Conservation (phyloP, 1,140 invertebrate species). For the Magallana angulata region DNA sequence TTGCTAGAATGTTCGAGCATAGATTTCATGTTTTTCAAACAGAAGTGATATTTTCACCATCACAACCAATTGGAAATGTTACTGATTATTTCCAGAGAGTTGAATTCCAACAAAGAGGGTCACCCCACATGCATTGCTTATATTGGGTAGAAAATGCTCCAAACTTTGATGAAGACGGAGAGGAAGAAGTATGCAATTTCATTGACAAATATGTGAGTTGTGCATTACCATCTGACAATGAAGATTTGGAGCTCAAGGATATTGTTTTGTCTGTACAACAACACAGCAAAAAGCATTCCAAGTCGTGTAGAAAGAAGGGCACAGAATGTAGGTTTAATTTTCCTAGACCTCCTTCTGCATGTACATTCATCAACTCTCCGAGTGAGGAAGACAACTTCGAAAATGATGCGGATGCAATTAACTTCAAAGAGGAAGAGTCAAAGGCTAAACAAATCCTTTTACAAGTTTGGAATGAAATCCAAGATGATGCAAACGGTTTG, state of each 20-base stretch:
- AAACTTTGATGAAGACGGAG: conserved; percentile 49
- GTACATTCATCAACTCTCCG: conserved; percentile 38
- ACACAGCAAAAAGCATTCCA: conserved; percentile 47
- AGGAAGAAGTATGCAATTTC: too few relatives aligned
- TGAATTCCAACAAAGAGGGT: conserved; percentile 79
- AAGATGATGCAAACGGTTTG: too few relatives aligned
- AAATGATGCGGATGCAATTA: not conserved
- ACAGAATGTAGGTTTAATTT: conserved; percentile 44
- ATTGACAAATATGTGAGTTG: too few relatives aligned
- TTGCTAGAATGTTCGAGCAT: conserved; percentile 43
- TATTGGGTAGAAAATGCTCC: conserved; percentile 76
- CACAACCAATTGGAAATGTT: conserved; percentile 56
- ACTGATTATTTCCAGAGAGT: conserved; percentile 71
- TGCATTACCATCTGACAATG: too few relatives aligned
- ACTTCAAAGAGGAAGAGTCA: not conserved
- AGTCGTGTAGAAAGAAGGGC: conserved; percentile 45
- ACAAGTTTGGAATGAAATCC: conserved; percentile 1
- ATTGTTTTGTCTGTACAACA: not conserved
- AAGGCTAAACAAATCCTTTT: not conserved
- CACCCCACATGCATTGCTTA: conserved; percentile 78
- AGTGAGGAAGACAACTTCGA: not conserved
- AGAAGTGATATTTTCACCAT: conserved; percentile 41
- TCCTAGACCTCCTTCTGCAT: conserved; percentile 44
- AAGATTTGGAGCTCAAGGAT: too few relatives aligned
- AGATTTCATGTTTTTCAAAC: conserved; percentile 18